Base-by-base conservation (phyloP, 2,888 invertebrate genomes). In the Thymelicus acteon region DNA sequence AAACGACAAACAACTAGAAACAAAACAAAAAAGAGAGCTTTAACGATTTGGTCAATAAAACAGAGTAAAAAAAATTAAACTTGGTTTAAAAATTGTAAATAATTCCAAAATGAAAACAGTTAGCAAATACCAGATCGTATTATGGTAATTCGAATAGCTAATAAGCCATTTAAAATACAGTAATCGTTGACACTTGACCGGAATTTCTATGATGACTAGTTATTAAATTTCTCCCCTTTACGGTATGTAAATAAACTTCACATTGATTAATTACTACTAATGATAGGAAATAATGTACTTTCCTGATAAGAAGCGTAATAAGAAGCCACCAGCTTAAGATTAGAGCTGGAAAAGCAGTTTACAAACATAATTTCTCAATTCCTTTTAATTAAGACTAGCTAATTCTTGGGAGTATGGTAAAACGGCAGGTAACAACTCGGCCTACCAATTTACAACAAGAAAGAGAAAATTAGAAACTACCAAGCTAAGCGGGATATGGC, bases 391-490 rank as follows among this genome's bases (percentile, higher is more conserved):
- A 69, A 48, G 13, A 7, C 19, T 75, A 75, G 72, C 77, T 80
- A 80, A 78, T 77, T 77, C 77, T 73, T 74, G 75, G 74, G 75
- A 77, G 73, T 76, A 77, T 73, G 68, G 74, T 76, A 80, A 82
- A 76, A 74, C 73, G 75, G 78, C 78, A 82, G 78, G 77, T 80
- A 82, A 83, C 80, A 80, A 82, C 78, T 78, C 73, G 73, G 72
- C 72, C 67, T 69, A 74, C 75, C 73, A 76, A 76, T 76, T 78
- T 75, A 70, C 72, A 65, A 67, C 72, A 67, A 69, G 73, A 76
- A 77, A 73, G 77, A 80, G 81, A 80, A 89, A 91, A 85, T 85
- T 86, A 88, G 89, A 90, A 89, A 91, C 81, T 79, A 73, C 73
- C 60, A 74, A 77, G 77, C 75, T 76, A 76, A 80, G 78, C 83